Base-by-base conservation (phyloP, 2,113 vertebrate genomes). In the Lota lota region DNA sequence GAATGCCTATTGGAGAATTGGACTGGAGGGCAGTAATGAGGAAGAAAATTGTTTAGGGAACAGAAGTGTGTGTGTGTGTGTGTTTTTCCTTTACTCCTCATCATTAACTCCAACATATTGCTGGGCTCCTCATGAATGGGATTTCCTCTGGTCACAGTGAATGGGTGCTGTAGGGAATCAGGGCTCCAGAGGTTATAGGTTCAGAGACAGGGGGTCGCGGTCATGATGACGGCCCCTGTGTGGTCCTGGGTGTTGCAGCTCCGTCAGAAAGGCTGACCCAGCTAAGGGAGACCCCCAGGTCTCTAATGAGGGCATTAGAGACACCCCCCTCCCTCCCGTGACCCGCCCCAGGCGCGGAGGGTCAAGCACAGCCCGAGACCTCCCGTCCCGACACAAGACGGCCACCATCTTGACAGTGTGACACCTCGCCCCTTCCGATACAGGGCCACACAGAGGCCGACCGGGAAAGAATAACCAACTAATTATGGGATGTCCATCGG, bases 291-390 rank as follows among this genome's bases (percentile, higher is more conserved):
- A 81, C 73, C 72, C 73, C 69, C 69, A 66, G 28, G 70, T 61
- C 70, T 72, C 84, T 87, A 90, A 90, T 89, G 87, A 89, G 87
- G 77, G 79, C 75, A 61, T 3, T 58, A 84, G 87, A 85, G 83
- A 2, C 53, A 2, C 53, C 53, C 53, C 15, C 53, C 53, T 6
- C 53, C 53, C 6, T 6, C 53, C 53, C 53, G 5, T 12, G 40
- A 50, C 53, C 53, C 53, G 1, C 53, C 88, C 70, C 56, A 1
- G 24, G 68, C 69, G 65, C 21, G 64, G 69, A 21, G 78, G 6
- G 78, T 80, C 78, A 77, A 72, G 75, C 64, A 18, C 61, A 68
- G 66, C 36, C 59, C 66, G 61, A 75, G 14, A 60, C 10, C 7
- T 3, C 19, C 19, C 53, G 16, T n/a, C 4, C 16, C 8, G 50